These are phyloP conservation scores for Myotis myotis DNA, from an alignment of 2,797 vertebrate species.

Conservation along the genomic window DNA sequence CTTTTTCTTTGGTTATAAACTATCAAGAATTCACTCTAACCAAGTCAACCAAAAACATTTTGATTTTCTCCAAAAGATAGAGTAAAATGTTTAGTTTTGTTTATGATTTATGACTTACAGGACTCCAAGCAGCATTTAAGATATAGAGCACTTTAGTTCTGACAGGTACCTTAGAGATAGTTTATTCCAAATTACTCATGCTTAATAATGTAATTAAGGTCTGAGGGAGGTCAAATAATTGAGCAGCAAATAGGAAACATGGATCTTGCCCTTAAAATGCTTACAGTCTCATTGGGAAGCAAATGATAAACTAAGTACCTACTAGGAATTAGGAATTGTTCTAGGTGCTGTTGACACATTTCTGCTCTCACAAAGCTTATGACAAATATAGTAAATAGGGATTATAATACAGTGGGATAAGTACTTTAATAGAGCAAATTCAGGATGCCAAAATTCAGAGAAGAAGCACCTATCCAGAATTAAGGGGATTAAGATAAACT, in stretches of 20 bases:
- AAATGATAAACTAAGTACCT: not conserved
- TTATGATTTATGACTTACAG: not conserved
- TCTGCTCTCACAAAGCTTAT: not conserved
- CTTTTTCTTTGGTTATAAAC: constrained; percentile 34
- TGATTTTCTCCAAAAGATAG: not conserved
- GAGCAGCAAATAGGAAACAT: not conserved
- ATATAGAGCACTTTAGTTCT: not conserved
- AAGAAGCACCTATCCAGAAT: not conserved
- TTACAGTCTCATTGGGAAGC: not conserved
- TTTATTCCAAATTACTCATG: not conserved
- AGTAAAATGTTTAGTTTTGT: not conserved
- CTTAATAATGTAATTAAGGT: not conserved
- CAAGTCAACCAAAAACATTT: not conserved
- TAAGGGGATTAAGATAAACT: not conserved
- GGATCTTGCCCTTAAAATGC: not conserved
- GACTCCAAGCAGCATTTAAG: not conserved
- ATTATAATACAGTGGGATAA: not conserved
- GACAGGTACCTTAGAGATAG: not conserved
- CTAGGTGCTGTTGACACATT: not conserved
- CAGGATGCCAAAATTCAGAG: not conserved
- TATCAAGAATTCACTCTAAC: not conserved
- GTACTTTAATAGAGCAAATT: not conserved
- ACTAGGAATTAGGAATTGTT: not conserved
- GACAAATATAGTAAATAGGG: not conserved
- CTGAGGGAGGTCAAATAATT: not conserved